A percentile compares a stretch with the other conserved stretches of the same genome.
Conservation (phyloP, 2,888 invertebrate species). For the Ochropacha duplaris region DNA sequence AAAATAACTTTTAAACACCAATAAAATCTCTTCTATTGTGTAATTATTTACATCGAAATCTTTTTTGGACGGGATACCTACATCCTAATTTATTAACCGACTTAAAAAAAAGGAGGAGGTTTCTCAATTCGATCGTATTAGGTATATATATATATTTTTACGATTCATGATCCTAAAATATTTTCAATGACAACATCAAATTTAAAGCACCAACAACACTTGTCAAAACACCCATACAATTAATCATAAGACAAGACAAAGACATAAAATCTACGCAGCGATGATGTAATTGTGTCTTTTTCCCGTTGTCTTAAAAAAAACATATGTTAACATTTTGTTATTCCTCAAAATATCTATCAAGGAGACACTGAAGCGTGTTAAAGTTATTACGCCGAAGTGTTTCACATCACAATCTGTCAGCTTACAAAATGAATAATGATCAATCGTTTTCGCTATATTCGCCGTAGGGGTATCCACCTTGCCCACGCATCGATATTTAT, state of each 20-base stretch:
- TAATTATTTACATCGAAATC: no score
- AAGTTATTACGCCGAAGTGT: slow-evolving; percentile 68
- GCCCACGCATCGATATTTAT: slow-evolving; percentile 49
- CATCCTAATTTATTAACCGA: no score
- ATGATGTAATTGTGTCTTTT: slow-evolving; percentile 41
- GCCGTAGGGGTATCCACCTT: slow-evolving; percentile 55
- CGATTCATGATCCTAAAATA: slow-evolving; percentile 5
- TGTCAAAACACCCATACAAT: slow-evolving; percentile 28
- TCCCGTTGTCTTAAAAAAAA: slow-evolving; percentile 28
- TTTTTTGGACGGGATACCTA: no score
- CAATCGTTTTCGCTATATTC: slow-evolving; percentile 62
- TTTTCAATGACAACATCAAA: slow-evolving; percentile 18
- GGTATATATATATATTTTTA: slow-evolving; percentile 19
- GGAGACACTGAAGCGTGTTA: slow-evolving; percentile 57
- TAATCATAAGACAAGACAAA: slow-evolving; percentile 15
- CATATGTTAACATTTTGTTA: slow-evolving; percentile 59
- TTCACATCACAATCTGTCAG: slow-evolving; percentile 73
- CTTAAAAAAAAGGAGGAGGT: no score
- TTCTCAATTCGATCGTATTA: no score
- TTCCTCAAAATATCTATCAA: slow-evolving; percentile 59
- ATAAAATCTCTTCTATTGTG: no score
- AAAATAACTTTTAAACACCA: no score
- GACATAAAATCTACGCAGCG: slow-evolving; percentile 26
- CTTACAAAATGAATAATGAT: slow-evolving; percentile 70
- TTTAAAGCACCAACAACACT: slow-evolving; percentile 2